Evolutionary conservation across 1,140 invertebrate genomes (phyloP).

Genomic region (Parapsyche elsis): DNA sequence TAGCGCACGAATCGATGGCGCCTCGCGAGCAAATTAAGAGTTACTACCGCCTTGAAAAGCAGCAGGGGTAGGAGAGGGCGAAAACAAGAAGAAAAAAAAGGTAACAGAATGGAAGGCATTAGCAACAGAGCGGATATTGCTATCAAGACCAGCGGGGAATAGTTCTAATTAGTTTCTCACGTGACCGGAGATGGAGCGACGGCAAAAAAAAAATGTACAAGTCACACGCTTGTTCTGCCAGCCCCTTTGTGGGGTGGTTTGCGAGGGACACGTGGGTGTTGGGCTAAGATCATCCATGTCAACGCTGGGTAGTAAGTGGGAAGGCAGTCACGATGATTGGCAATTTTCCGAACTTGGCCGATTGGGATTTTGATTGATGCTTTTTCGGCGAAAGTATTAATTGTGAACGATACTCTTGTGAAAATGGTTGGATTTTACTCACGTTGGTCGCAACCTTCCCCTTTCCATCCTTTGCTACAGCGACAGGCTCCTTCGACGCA

Average conservation of each 20-base stretch:
- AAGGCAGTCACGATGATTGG: conserved; percentile 40
- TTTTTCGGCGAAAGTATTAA: conserved; percentile 31
- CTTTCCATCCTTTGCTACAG: conserved; percentile 92
- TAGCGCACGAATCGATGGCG: conserved; percentile 16
- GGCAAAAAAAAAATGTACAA: conserved; percentile 49
- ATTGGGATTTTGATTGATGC: conserved; percentile 48
- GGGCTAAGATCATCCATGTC: conserved; percentile 6
- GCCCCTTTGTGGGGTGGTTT: conserved; percentile 14
- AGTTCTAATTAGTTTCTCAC: conserved; percentile 56
- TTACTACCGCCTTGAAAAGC: conserved; percentile 19
- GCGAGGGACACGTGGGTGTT: not conserved
- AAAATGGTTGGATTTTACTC: conserved; percentile 60
- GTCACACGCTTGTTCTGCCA: conserved; percentile 39
- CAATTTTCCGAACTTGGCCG: conserved; percentile 46
- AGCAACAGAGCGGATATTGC: conserved; percentile 54
- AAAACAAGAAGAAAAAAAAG: no score
- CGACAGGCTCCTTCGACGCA: conserved; percentile 90
- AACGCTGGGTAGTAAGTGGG: not conserved
- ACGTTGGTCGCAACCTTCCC: conserved; percentile 85
- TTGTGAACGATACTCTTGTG: not conserved
- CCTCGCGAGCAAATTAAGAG: conserved; percentile 46
- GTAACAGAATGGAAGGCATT: conserved; percentile 53
- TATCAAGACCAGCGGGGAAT: conserved; percentile 51
- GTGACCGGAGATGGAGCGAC: conserved; percentile 51
- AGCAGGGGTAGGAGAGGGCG: not conserved